phyloP scores from a whole-genome alignment of 2,113 vertebrate genomes.

The Trachemys scripta region DNA sequence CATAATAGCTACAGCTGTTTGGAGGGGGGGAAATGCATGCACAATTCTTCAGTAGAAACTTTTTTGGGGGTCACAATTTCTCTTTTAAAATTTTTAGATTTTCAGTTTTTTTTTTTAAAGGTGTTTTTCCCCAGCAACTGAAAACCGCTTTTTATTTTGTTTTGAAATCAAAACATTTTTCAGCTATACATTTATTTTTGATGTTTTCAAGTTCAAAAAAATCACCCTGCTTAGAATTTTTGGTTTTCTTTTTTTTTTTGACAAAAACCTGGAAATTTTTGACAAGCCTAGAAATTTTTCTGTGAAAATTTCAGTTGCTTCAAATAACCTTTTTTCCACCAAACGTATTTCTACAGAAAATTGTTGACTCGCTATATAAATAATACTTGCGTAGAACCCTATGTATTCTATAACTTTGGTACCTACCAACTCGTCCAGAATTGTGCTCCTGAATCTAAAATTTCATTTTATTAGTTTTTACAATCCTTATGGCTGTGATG shows the following conservation, averaged over 20 bases:
- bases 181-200: not conserved
- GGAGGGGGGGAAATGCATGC: accelerated
- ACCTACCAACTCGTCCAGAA: not conserved
- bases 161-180: not conserved
- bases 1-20: not conserved
- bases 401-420: not conserved
- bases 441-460: not conserved
- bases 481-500: not conserved
- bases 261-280: not conserved
- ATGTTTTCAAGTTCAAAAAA: not conserved
- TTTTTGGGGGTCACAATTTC: not conserved
- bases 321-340: not conserved
- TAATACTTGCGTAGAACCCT: not conserved
- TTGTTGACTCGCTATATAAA: not conserved
- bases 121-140: not conserved
- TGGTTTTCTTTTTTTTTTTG: not conserved
- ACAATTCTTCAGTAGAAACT: not conserved
- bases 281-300: not conserved
- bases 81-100: not conserved
- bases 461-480: not conserved
- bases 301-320: not conserved
- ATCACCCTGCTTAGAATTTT: not conserved
- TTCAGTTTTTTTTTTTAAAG: not conserved
- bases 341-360: not conserved
- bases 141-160: not conserved